A percentile compares a stretch with the other conserved stretches of the same genome.
Conservation (phyloP, 1,140 invertebrate species). For the Sarcophaga peregrina region DNA sequence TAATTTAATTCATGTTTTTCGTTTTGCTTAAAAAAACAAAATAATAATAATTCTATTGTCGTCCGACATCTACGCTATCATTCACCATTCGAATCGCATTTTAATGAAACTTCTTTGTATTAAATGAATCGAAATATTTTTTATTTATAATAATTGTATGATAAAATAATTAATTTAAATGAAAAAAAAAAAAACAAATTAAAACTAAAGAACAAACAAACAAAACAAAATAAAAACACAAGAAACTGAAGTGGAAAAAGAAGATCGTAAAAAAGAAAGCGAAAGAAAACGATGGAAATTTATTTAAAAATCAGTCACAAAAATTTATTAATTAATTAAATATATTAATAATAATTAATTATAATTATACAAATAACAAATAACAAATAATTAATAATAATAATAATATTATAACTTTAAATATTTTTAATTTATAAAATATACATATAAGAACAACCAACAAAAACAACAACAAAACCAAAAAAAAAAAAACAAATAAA, state of each 20-base stretch:
- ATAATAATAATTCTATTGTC: background rate
- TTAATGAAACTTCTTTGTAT: background rate
- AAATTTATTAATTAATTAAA: background rate
- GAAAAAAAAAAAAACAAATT: constrained; percentile 15
- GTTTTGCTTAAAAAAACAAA: background rate
- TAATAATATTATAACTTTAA: constrained; percentile 40
- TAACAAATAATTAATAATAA: background rate
- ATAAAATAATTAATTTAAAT: background rate
- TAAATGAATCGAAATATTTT: constrained; percentile 22
- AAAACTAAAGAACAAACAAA: background rate
- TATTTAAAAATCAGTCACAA: constrained; percentile 23
- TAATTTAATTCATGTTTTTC: background rate
- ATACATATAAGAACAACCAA: constrained; percentile 36
- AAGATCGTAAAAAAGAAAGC: background rate
- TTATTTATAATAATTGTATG: constrained; percentile 14
- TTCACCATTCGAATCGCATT: background rate
- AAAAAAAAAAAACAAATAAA: constrained; percentile 17
- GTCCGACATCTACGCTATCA: background rate
- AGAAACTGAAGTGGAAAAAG: background rate
- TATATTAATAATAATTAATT: constrained; percentile 20
- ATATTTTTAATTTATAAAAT: constrained; percentile 42
- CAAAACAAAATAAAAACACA: background rate
- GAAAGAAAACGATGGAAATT: background rate
- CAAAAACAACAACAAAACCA: constrained; percentile 32
- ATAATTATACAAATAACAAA: background rate